Conservation (phyloP, 2,113 vertebrate species). For the Solea senegalensis region DNA sequence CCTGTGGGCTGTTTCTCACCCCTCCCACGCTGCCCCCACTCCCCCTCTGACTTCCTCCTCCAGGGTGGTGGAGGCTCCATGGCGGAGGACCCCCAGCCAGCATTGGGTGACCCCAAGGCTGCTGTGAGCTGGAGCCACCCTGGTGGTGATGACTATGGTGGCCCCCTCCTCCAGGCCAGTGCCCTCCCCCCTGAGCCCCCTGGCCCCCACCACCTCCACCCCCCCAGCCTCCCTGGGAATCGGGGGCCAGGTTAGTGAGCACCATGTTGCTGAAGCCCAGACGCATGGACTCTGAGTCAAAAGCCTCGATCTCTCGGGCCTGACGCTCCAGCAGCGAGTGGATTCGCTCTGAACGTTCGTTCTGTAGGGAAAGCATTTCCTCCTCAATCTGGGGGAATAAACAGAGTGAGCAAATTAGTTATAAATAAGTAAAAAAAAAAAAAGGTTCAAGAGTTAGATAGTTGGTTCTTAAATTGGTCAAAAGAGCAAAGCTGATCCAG, state of each 20-base stretch:
- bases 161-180: slow-evolving; percentile 83
- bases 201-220: slow-evolving; percentile 89
- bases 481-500: neutral
- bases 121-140: slow-evolving; percentile 87
- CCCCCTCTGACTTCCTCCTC: slow-evolving; percentile 88
- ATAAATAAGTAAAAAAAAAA: neutral
- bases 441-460: neutral
- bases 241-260: slow-evolving; percentile 74
- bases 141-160: slow-evolving; percentile 83
- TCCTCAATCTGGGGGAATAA: slow-evolving; percentile 89
- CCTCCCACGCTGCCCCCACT: slow-evolving; percentile 85
- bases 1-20: slow-evolving; percentile 97
- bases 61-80: slow-evolving; percentile 91
- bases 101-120: slow-evolving; percentile 96
- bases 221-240: slow-evolving; percentile 88
- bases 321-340: slow-evolving; percentile 91
- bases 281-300: slow-evolving; percentile 98
- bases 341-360: slow-evolving; percentile 94
- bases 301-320: slow-evolving; percentile 89
- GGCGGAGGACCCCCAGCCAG: slow-evolving; percentile 91
- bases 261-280: slow-evolving; percentile 98
- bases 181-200: slow-evolving; percentile 86
- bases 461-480: neutral
- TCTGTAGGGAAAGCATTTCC: slow-evolving; percentile 95
- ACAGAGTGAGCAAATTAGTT: neutral